A percentile compares a stretch with the other conserved stretches of the same genome.
Evolutionary conservation across 2,888 invertebrate species (phyloP).

Genomic region (Sesamia inferens): DNA sequence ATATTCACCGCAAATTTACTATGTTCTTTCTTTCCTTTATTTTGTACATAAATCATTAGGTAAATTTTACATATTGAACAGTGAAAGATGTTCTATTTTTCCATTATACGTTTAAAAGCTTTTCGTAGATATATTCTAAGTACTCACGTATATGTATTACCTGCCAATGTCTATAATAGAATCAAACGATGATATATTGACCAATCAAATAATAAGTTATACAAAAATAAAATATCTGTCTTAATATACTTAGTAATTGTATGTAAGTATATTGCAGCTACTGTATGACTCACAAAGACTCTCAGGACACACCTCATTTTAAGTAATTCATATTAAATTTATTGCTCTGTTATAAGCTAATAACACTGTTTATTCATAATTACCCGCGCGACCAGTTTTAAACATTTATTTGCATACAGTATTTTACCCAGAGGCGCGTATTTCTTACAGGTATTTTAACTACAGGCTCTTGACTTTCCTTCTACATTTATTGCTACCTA

Average conservation of each 20-base stretch:
- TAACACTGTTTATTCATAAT: slow-evolving; percentile 66
- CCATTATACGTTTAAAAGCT: neutral
- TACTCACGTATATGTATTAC: neutral
- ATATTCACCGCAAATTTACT: neutral
- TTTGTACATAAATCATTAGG: neutral
- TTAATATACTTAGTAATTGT: slow-evolving; percentile 4
- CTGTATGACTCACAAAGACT: slow-evolving; percentile 57
- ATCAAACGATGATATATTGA: slow-evolving; percentile 16
- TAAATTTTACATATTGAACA: neutral
- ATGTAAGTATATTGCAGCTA: slow-evolving; percentile 23
- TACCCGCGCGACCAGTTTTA: slow-evolving; percentile 61
- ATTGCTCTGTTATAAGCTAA: slow-evolving; percentile 62
- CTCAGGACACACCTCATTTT: slow-evolving; percentile 61
- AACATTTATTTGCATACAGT: slow-evolving; percentile 64
- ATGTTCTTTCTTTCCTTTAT: neutral
- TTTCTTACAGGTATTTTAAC: slow-evolving; percentile 24
- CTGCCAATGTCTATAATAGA: slow-evolving; percentile 9
- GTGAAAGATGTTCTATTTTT: neutral
- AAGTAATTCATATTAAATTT: slow-evolving; percentile 63
- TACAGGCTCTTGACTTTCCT: slow-evolving; percentile 20
- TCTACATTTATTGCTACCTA: slow-evolving; percentile 12
- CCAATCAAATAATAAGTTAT: slow-evolving; percentile 15
- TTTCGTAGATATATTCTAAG: neutral
- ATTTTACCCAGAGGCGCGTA: slow-evolving; percentile 40
- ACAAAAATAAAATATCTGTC: slow-evolving; percentile 14